These are phyloP conservation scores for Paraescarpia echinospica DNA, from an alignment of 1,140 invertebrate genomes.

Conservation along the genomic window DNA sequence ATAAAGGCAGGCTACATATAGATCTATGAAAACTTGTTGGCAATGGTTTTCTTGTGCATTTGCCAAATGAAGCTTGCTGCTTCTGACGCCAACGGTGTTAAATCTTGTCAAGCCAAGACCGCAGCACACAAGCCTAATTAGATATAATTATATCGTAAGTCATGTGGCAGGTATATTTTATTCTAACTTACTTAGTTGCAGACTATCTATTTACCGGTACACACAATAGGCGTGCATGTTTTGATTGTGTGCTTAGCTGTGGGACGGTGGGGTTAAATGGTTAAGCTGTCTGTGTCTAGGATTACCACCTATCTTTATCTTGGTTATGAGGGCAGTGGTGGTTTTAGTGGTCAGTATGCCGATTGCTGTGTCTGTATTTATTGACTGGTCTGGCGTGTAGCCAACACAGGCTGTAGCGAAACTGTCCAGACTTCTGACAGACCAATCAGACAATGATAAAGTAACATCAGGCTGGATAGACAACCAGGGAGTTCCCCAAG, in stretches of 20 bases:
- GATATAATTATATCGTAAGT: background rate
- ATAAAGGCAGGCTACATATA: background rate
- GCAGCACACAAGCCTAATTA: too few species aligned
- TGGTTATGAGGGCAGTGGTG: background rate
- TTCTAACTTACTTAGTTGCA: background rate
- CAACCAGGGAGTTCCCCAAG: background rate
- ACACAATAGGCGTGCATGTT: background rate
- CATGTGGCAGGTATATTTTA: background rate
- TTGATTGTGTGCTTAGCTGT: background rate
- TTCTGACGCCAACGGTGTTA: too few species aligned
- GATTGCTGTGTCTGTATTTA: background rate
- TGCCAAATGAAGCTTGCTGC: too few species aligned
- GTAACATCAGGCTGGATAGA: background rate
- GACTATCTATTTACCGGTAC: background rate
- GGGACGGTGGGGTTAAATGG: background rate
- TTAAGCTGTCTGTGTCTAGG: background rate
- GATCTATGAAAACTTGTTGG: background rate
- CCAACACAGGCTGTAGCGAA: background rate
- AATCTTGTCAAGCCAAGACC: too few species aligned
- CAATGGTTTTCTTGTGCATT: too few species aligned
- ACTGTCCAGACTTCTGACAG: background rate
- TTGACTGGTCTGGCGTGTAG: background rate
- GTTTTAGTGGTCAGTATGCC: background rate
- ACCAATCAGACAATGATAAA: background rate
- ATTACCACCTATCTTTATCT: constrained; percentile 6